A percentile compares a stretch with the other conserved stretches of the same genome.
phyloP scores from a whole-genome alignment of 2,888 invertebrate genomes.

The Pyrrhia umbra region DNA sequence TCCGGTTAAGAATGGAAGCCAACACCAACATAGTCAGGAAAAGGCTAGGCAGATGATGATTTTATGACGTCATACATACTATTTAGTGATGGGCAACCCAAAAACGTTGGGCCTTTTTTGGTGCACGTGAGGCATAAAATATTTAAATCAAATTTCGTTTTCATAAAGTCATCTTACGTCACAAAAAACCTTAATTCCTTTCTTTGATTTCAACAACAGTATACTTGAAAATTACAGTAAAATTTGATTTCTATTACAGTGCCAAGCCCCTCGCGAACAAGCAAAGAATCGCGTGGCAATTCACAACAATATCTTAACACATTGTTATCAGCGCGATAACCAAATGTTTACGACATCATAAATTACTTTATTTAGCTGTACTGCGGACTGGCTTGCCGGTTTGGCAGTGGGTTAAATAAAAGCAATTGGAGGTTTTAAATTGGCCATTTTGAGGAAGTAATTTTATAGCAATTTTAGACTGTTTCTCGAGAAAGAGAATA shows the following conservation, averaged over 20 bases:
- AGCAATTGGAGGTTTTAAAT: neutral
- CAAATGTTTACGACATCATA: constrained; percentile 40
- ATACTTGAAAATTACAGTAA: neutral
- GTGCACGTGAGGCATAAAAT: too few species aligned
- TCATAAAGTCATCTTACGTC: too few species aligned
- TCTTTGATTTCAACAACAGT: neutral
- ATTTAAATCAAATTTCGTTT: too few species aligned
- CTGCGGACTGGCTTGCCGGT: constrained; percentile 2
- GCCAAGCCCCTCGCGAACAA: constrained; percentile 17
- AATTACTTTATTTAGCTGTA: constrained; percentile 51
- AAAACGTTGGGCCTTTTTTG: too few species aligned
- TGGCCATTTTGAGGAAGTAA: neutral
- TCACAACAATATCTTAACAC: constrained; percentile 51
- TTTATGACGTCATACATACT: too few species aligned
- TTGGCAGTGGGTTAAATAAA: constrained; percentile 5
- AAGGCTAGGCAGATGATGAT: too few species aligned
- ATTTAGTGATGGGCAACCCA: too few species aligned
- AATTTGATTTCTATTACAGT: constrained; percentile 13
- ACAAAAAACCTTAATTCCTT: neutral
- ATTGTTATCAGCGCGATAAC: constrained; percentile 47
- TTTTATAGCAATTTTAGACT: neutral
- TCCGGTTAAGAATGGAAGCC: too few species aligned
- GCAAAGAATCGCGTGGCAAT: constrained; percentile 48
- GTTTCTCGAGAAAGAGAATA: too few species aligned
- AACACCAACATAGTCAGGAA: too few species aligned